Base-by-base conservation (phyloP, 2,888 invertebrate genomes). In the Cloeon dipterum region DNA sequence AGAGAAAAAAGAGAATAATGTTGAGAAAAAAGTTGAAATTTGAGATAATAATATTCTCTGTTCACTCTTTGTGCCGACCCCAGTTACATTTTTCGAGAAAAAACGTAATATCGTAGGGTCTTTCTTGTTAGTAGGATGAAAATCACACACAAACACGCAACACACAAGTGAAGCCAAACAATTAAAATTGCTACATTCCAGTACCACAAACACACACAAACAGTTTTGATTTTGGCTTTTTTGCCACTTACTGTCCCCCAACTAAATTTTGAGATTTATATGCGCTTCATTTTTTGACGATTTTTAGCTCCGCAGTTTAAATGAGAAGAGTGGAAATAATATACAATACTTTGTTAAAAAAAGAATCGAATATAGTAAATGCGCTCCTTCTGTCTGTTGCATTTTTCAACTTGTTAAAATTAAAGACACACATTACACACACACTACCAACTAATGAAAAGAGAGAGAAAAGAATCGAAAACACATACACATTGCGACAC, bases 401-500 rank as follows among this genome's bases (percentile, higher is more conserved):
- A 29, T 39, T 26, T 42, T 40, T 40, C 40, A 39, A 39, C 36
- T 38, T 36, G 40, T 38, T 33, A 32, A 36, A 25, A n/a, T n/a
- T 36, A 21, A 38, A 34, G 23, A 32, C 34, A 33, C 37, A 37
- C 37, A 38, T 29, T 36, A 37, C 40, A 41, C 41, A 37, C 32
- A 35, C 39, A 42, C 39, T 38, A 34, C 39, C 39, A 14, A 29
- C 29, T 29, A n/a, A 14, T 29, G 16, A 14, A 29, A 20, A 32
- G 29, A 17, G 19, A 21, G 17, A 34, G 20, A 26, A 32, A 29
- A 32, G 20, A 18, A 37, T n/a, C 13, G 19, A 21, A 11, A 32
- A 26, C 25, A 37, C 32, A 17, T 20, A 32, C 33, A 18, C 26
- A 26, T 26, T 26, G 29, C 18, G 17, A 14, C 29, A 36, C 21